Evolutionary conservation across 2,797 vertebrate genomes (phyloP).

Genomic region (Xenops minutus): DNA sequence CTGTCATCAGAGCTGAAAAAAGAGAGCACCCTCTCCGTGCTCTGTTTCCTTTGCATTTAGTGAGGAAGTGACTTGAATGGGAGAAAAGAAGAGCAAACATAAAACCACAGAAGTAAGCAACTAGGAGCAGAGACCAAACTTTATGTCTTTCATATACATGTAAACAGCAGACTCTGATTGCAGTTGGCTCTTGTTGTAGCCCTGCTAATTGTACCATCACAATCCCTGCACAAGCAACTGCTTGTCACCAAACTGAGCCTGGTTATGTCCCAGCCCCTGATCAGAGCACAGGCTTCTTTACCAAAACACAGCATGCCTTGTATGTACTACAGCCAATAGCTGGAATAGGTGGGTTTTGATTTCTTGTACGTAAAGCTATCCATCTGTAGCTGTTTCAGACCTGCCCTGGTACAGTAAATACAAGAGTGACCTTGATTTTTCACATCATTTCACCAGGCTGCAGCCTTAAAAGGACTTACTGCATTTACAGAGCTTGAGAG

Average conservation of each 20-base stretch:
- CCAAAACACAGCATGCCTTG: not conserved
- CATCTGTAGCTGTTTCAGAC: slow-evolving; percentile 15
- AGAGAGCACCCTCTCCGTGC: not conserved
- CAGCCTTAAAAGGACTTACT: not conserved
- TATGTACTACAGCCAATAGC: not conserved
- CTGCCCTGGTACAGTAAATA: slow-evolving; percentile 26
- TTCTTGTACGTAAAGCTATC: slow-evolving; percentile 1
- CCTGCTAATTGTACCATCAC: not conserved
- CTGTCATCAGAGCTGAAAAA: not conserved
- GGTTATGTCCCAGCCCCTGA: not conserved
- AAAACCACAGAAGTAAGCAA: not conserved
- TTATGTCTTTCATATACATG: not conserved
- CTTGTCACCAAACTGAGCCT: not conserved
- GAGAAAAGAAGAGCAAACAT: slow-evolving; percentile 11
- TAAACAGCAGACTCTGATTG: not conserved
- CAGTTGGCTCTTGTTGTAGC: not conserved
- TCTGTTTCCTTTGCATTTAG: not conserved
- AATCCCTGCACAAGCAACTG: not conserved
- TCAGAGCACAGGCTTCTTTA: not conserved
- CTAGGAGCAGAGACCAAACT: not conserved
- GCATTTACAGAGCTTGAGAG: not conserved
- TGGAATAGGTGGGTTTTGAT: not conserved
- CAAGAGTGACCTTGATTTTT: slow-evolving; percentile 26
- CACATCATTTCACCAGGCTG: slow-evolving; percentile 1
- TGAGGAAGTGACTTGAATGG: not conserved